These are phyloP conservation scores for Archivesica marissinica DNA, from an alignment of 1,140 invertebrate genomes.

Conservation along the genomic window DNA sequence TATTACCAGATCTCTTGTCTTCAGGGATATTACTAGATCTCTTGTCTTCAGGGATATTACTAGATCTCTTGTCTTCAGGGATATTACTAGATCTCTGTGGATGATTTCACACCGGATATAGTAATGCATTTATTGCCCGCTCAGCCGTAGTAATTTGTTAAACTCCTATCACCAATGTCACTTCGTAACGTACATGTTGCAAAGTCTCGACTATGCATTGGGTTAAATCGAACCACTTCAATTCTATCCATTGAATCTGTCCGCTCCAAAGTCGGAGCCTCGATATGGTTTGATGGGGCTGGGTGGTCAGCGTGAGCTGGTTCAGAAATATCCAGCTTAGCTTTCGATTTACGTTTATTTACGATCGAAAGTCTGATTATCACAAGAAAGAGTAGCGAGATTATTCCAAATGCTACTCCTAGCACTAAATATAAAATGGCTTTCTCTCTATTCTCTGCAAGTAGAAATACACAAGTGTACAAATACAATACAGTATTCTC, in stretches of 20 bases:
- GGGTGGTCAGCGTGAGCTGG: constrained; percentile 43
- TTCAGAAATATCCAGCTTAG: constrained; percentile 59
- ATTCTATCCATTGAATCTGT: constrained; percentile 60
- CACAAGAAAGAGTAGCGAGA: constrained; percentile 59
- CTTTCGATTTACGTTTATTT: constrained; percentile 54
- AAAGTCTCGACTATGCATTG: constrained; percentile 60
- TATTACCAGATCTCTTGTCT: no score
- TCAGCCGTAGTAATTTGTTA: constrained; percentile 63
- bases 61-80: no score
- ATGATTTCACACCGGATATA: no score
- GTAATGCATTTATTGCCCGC: no score
- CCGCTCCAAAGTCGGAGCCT: constrained; percentile 54
- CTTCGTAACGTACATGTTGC: constrained; percentile 60
- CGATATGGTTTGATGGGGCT: constrained; percentile 53
- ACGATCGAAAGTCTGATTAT: constrained; percentile 61
- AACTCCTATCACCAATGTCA: constrained; percentile 62
- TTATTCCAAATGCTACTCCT: constrained; percentile 54
- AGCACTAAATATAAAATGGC: constrained; percentile 61
- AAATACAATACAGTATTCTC: not conserved
- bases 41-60: no score
- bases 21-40: no score
- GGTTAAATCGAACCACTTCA: constrained; percentile 60
- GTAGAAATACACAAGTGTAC: not conserved
- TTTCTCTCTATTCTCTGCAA: constrained; percentile 60
- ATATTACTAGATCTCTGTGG: no score